A percentile compares a stretch with the other conserved stretches of the same genome.
Conservation (phyloP, 2,113 vertebrate species). For the Cochlearius cochlearius region DNA sequence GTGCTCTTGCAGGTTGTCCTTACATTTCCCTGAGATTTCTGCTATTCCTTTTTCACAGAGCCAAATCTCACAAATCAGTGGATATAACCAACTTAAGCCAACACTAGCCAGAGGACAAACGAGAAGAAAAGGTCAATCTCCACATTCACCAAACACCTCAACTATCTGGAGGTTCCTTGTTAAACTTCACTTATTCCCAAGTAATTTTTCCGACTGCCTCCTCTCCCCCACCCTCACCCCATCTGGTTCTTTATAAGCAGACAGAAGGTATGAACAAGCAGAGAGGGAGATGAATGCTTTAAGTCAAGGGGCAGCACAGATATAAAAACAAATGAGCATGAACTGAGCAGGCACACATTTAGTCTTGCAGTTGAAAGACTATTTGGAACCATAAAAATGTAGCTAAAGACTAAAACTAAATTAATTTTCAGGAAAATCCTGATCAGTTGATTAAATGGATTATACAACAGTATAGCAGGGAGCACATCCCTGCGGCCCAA, state of each 20-base stretch:
- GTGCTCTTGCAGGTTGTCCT: background rate
- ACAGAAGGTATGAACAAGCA: background rate
- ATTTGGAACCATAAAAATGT: background rate
- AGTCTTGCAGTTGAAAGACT: background rate
- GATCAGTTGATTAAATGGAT: background rate
- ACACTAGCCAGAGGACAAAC: background rate
- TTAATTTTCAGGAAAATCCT: background rate
- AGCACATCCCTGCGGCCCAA: background rate
- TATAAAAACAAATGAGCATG: background rate
- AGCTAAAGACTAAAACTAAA: background rate
- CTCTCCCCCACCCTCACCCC: fast-evolving
- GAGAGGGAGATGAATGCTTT: background rate
- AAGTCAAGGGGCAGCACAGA: background rate
- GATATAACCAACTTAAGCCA: background rate
- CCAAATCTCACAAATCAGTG: background rate
- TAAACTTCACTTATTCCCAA: background rate
- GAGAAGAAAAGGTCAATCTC: background rate
- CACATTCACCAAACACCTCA: background rate
- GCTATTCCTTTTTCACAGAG: background rate
- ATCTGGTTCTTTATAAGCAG: background rate
- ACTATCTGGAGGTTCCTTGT: background rate
- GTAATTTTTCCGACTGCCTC: background rate
- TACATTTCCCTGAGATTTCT: background rate
- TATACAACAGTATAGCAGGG: background rate
- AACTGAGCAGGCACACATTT: background rate